Base-by-base conservation (phyloP, 2,113 vertebrate genomes). In the Rhinolophus ferrumequinum region DNA sequence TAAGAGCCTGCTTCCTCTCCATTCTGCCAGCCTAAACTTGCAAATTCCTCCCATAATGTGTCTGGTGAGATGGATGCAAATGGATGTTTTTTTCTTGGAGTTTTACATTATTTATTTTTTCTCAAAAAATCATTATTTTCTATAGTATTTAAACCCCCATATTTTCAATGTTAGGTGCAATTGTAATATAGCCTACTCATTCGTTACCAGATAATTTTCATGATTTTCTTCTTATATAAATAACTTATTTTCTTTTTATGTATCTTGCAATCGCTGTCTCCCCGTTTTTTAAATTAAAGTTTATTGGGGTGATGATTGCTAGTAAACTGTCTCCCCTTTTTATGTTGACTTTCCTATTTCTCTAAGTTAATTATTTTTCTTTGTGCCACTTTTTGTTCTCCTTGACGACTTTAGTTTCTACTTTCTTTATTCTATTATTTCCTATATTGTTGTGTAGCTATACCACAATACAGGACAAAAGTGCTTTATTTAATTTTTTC, bases 71-170 rank as follows among this genome's bases (percentile, higher is more conserved):
- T 19, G 13, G 3, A 35, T 19, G 21, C 14, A 84, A 44, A 89
- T 72, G 18, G 12, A 4, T 69, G 58, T 41, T 15, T 13, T 54
- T 70, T 91, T 88, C 26, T 88, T 12, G 54, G 93, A 77, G 18
- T 58, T 89, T 83, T 64, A 60, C 1, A 44, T 52, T 60, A 69
- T 92, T 73, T 88, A 73, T 58, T 94, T 95, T 89, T 81, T 24
- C n/a, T 89, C 47, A 86, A 67, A 88, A 92, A 6, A 67, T 60
- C 28, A 93, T 44, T 44, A 26, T 69, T 62, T 77, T 81, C 50
- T 85, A 47, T 54, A 87, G 15, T 86, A 86, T 77, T 81, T 92
- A 84, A 94, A 73, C 0, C n/a, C 22, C 19, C 9, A 24, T 73
- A 33, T 44, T 81, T 72, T 91, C 13, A 88, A 9, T 47, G 35